These are phyloP conservation scores for Sapajus apella DNA, from an alignment of 2,113 vertebrate genomes.

Conservation along the genomic window DNA sequence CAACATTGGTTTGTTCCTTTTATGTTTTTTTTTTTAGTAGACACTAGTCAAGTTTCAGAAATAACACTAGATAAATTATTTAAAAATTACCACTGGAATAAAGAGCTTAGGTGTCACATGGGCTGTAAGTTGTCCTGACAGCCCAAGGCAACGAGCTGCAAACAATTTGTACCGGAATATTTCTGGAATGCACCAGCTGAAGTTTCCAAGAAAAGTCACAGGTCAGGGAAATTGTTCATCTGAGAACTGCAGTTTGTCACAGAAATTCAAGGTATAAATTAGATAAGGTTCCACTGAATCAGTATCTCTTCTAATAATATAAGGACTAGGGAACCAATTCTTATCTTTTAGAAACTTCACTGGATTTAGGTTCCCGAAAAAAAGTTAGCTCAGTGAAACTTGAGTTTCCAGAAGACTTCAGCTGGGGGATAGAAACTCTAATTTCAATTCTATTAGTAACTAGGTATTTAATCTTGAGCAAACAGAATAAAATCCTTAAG, in stretches of 20 bases:
- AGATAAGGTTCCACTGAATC: neutral
- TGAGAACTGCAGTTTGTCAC: neutral
- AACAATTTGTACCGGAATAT: slow-evolving; percentile 17
- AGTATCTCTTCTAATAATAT: neutral
- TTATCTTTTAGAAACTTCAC: neutral
- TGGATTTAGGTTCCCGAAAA: slow-evolving; percentile 6
- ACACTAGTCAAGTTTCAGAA: neutral
- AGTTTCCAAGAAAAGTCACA: neutral
- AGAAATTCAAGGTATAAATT: neutral
- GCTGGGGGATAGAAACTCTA: neutral
- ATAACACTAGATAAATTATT: slow-evolving; percentile 21
- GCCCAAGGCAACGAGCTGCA: neutral
- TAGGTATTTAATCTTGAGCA: neutral
- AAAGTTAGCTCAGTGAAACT: slow-evolving; percentile 3
- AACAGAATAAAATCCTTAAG: neutral
- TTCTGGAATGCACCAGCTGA: neutral
- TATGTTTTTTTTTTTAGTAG: neutral
- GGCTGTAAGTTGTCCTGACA: slow-evolving; percentile 41
- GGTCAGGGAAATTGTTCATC: neutral
- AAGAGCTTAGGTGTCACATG: neutral
- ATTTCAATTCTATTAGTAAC: neutral
- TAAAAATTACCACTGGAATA: slow-evolving; percentile 21
- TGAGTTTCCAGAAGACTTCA: neutral
- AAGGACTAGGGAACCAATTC: neutral
- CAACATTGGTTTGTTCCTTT: neutral